Evolutionary conservation across 1,140 invertebrate genomes (phyloP), one percentile per base, ranked within the genome.

Genomic region (Cotesia glomerata): DNA sequence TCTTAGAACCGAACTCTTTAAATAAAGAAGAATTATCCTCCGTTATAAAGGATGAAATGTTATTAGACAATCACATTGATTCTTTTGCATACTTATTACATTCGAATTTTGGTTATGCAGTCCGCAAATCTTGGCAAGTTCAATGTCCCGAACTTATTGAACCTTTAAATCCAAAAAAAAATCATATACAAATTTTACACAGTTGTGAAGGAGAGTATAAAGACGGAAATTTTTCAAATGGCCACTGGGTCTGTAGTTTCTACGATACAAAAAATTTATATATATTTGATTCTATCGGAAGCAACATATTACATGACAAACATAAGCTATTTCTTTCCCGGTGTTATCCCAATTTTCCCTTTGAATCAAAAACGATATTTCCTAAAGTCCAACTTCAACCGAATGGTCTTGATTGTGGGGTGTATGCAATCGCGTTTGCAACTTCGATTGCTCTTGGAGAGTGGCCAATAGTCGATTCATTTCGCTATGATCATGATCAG

Each of bases 191-290:
- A 26, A 16, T 67, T 5, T 51, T 67, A 51, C 45, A 51, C 45
- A 51, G 45, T 51, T n/a, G 45, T 8, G 0, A 8, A 51, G 45
- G 45, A 51, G n/a, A 16, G 4, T 54, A 54, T 54, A 0, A 11
- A 5, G 1, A 5, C 16, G 7, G 16, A 9, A 14, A 35, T 9
- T 1, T 51, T 49, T 13, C 63, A 26, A 34, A 77, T 71, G 49
- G 77, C 74, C 69, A 75, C 77, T 45, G 77, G 77, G 72, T 78
- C 66, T 75, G 71, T 78, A 16, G 74, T 74, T 68, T 32, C n/a
- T 68, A 34, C 13, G 66, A 68, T 52, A 58, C 8, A 4, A 13
- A 56, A 2, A 34, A 7, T 11, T 14, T 68, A 14, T 16, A 58
- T 68, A 34, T 68, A 0, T 68, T 56, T 11, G 66, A 68, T 58